Percentiles rank a stretch among this genome's conserved stretches.
phyloP scores from a whole-genome alignment of 2,888 invertebrate species.

The Megamerina dolium region DNA sequence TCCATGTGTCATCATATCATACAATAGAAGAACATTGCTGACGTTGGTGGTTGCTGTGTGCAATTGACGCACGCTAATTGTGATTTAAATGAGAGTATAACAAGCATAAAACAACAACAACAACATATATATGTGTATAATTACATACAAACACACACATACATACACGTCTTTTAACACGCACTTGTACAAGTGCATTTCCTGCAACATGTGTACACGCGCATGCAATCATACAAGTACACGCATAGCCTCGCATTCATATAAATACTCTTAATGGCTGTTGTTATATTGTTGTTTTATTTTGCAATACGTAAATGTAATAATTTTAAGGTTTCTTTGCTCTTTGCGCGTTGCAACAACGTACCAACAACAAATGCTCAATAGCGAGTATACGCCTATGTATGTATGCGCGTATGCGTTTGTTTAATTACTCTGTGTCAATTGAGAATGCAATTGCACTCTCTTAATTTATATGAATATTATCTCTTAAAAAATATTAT shows the following conservation, averaged over 20 bases:
- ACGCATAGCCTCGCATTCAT: background rate
- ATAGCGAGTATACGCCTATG: background rate
- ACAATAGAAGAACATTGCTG: too few relatives aligned
- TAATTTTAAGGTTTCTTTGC: too few relatives aligned
- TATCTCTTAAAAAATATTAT: too few relatives aligned
- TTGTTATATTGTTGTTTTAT: too few relatives aligned
- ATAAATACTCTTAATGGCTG: background rate
- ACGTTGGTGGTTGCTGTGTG: too few relatives aligned
- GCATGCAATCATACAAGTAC: background rate
- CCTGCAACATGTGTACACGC: background rate
- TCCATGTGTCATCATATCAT: too few relatives aligned
- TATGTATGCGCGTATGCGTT: conserved; percentile 3
- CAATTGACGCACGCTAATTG: too few relatives aligned
- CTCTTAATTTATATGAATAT: too few relatives aligned
- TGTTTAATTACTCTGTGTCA: conserved; percentile 1
- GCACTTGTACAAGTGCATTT: background rate
- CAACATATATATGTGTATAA: background rate
- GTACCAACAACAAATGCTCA: background rate
- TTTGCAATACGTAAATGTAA: too few relatives aligned
- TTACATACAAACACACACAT: background rate
- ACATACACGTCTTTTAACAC: background rate
- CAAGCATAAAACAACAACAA: conserved; percentile 4
- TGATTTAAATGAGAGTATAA: too few relatives aligned
- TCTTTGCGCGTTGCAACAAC: background rate
- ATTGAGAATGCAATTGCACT: too few relatives aligned